Evolutionary conservation across 2,113 vertebrate species (phyloP).

Genomic region (Crypturellus undulatus): DNA sequence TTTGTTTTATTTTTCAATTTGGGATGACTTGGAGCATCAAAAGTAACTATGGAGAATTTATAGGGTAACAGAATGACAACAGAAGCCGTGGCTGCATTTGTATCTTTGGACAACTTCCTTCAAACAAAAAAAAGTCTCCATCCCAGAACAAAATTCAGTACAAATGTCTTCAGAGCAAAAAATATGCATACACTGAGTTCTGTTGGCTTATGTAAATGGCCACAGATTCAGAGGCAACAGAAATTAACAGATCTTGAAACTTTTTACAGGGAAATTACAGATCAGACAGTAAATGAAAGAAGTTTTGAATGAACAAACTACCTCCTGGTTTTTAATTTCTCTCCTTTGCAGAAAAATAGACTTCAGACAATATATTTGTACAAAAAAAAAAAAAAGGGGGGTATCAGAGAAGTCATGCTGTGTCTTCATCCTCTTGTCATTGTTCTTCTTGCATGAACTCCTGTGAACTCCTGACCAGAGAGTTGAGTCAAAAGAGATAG

Average conservation of each 20-base stretch:
- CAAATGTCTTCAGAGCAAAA: neutral
- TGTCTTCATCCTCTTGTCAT: neutral
- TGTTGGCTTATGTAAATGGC: neutral
- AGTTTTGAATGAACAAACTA: neutral
- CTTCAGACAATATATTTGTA: neutral
- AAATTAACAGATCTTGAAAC: neutral
- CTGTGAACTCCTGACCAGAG: neutral
- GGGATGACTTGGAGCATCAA: neutral
- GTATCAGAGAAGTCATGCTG: neutral
- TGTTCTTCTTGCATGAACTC: neutral
- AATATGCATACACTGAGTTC: neutral
- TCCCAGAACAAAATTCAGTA: neutral
- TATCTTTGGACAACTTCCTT: neutral
- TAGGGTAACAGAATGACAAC: neutral
- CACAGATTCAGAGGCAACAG: neutral
- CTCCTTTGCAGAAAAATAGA: neutral
- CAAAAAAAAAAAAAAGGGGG: neutral
- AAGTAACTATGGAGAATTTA: neutral
- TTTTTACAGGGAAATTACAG: neutral
- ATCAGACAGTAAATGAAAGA: neutral
- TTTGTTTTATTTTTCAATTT: neutral
- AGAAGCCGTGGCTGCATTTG: neutral
- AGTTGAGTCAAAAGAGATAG: neutral
- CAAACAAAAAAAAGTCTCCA: neutral
- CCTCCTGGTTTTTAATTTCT: neutral